phyloP scores from a whole-genome alignment of 2,797 vertebrate genomes.

The Syngnathus rostellatus region DNA sequence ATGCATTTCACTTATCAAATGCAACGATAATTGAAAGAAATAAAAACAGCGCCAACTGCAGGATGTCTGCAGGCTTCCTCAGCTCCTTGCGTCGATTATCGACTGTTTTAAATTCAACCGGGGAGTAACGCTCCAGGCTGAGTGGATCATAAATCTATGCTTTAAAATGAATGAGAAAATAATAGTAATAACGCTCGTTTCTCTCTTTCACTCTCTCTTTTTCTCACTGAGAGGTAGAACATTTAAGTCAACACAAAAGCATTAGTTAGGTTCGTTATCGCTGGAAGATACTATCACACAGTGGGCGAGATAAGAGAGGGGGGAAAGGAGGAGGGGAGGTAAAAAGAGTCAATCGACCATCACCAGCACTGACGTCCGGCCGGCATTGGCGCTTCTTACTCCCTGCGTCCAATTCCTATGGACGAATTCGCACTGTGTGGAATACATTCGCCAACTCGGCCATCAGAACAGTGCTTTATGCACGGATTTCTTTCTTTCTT shows the following conservation, averaged over 20 bases:
- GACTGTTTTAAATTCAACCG: not conserved
- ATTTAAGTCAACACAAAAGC: slow-evolving; percentile 35
- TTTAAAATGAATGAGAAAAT: slow-evolving; percentile 24
- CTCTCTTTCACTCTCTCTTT: not conserved
- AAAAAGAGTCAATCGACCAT: slow-evolving; percentile 29
- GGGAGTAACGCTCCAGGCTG: not conserved
- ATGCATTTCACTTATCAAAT: not conserved
- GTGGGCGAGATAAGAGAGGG: slow-evolving; percentile 8
- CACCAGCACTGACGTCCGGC: slow-evolving; percentile 44
- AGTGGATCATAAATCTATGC: not conserved
- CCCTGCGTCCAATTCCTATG: slow-evolving; percentile 33
- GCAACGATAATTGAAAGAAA: not conserved
- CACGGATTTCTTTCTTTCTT: slow-evolving; percentile 25
- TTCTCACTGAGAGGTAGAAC: slow-evolving; percentile 23
- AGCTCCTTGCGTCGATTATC: not conserved
- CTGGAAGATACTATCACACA: slow-evolving; percentile 30
- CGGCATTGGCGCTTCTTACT: slow-evolving; percentile 32
- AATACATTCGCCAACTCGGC: slow-evolving; percentile 28
- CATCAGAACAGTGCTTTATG: slow-evolving; percentile 23
- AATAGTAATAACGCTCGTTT: not conserved
- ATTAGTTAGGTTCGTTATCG: slow-evolving; percentile 50
- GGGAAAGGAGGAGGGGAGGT: not conserved
- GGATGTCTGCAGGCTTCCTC: not conserved
- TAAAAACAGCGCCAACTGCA: not conserved
- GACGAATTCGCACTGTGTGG: slow-evolving; percentile 32